phyloP scores from a whole-genome alignment of 2,888 invertebrate genomes.

The Megalurothrips usitatus region DNA sequence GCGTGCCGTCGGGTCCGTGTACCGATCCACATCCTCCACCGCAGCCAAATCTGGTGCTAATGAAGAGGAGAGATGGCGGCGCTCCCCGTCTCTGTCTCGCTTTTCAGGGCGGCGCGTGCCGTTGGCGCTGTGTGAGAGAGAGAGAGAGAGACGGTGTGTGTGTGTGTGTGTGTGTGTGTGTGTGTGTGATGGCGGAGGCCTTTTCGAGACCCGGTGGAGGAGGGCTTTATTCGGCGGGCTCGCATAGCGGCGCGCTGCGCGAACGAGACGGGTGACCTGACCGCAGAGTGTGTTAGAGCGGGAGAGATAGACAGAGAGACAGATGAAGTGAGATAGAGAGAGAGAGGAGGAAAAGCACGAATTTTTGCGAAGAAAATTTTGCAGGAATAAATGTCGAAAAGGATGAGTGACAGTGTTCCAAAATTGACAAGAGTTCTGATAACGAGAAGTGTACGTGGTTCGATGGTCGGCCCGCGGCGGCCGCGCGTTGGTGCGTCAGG shows the following conservation, averaged over 20 bases:
- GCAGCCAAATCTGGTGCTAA: slow-evolving; percentile 12
- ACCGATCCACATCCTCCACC: background rate
- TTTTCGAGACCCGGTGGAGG: background rate
- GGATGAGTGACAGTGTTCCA: too few species aligned
- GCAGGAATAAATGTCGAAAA: too few species aligned
- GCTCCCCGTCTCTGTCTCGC: too few species aligned
- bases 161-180: too few species aligned
- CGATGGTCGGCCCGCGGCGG: too few species aligned
- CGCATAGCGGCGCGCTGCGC: background rate
- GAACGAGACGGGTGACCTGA: background rate
- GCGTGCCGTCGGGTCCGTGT: background rate
- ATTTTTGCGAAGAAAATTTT: too few species aligned
- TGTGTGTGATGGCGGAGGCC: too few species aligned
- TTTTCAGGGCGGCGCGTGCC: background rate
- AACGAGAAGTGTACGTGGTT: too few species aligned
- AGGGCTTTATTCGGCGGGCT: background rate
- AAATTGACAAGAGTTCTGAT: too few species aligned
- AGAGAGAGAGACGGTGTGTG: background rate
- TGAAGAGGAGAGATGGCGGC: background rate
- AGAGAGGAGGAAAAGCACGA: too few species aligned
- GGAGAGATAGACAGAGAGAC: background rate
- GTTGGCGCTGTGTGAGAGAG: background rate
- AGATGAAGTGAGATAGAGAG: too few species aligned
- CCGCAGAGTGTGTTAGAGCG: background rate
- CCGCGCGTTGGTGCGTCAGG: too few species aligned